Conservation (phyloP, 1,140 invertebrate genomes). For the Adoxophyes honmai region DNA sequence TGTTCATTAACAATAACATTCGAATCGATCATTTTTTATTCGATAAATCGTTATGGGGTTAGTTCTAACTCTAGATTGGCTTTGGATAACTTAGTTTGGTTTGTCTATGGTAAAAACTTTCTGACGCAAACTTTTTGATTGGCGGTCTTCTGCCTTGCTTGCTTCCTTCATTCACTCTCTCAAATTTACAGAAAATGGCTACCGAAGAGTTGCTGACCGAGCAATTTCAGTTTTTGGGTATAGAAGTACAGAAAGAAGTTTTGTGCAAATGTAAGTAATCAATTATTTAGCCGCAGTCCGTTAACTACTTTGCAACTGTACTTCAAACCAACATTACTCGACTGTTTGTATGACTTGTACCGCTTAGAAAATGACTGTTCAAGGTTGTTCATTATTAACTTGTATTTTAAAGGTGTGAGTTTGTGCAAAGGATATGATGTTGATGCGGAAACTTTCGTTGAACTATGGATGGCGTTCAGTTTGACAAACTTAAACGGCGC, state of each 20-base stretch:
- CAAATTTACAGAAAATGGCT: constrained; percentile 74
- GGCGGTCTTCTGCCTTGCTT: constrained; percentile 64
- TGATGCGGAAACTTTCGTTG: constrained; percentile 81
- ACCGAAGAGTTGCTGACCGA: constrained; percentile 76
- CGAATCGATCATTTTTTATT: neutral
- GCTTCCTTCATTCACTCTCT: constrained; percentile 58
- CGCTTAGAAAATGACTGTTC: constrained; percentile 60
- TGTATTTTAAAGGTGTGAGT: constrained; percentile 71
- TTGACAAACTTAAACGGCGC: constrained; percentile 79
- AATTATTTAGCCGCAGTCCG: constrained; percentile 21
- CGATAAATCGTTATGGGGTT: neutral
- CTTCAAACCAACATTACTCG: constrained; percentile 24
- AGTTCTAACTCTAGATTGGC: constrained; percentile 1
- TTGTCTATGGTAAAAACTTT: constrained; percentile 50
- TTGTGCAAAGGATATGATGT: constrained; percentile 79
- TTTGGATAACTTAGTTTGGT: constrained; percentile 2
- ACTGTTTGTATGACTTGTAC: constrained; percentile 43
- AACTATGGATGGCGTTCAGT: constrained; percentile 83
- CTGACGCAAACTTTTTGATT: constrained; percentile 66
- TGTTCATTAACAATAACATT: neutral
- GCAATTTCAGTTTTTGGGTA: constrained; percentile 74
- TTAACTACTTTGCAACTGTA: constrained; percentile 6
- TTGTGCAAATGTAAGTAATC: constrained; percentile 64
- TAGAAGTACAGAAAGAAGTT: constrained; percentile 65
- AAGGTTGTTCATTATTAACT: constrained; percentile 68